These are phyloP conservation scores for Globodera rostochiensis DNA, from an alignment of 1,140 invertebrate species.

Conservation along the genomic window DNA sequence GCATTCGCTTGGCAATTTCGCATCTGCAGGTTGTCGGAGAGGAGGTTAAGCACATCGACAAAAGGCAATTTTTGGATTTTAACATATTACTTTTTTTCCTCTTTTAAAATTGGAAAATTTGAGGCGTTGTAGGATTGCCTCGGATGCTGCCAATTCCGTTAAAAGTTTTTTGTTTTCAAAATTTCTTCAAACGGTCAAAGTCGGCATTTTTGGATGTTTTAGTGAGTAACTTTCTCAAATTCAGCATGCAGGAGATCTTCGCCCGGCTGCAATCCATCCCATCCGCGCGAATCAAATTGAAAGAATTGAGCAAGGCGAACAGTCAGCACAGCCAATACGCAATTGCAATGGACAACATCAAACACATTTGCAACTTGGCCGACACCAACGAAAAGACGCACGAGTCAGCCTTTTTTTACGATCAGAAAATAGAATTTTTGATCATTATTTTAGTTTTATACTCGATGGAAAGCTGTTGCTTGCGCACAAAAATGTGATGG, in stretches of 20 bases:
- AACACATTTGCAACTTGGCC: slow-evolving; percentile 95
- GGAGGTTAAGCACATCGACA: slow-evolving; percentile 78
- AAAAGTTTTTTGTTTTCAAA: too few relatives aligned
- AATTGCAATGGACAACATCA: slow-evolving; percentile 94
- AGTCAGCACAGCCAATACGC: slow-evolving; percentile 86
- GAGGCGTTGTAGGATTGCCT: too few relatives aligned
- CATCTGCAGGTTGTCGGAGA: slow-evolving; percentile 81
- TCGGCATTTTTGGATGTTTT: too few relatives aligned
- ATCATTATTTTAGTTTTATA: slow-evolving; percentile 72
- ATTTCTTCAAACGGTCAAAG: too few relatives aligned
- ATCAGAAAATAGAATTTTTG: neutral
- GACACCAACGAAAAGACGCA: slow-evolving; percentile 92
- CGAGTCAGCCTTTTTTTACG: slow-evolving; percentile 66
- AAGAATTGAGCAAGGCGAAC: slow-evolving; percentile 86
- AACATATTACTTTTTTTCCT: slow-evolving; percentile 21
- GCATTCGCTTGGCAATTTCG: slow-evolving; percentile 87
- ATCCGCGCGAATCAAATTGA: slow-evolving; percentile 77
- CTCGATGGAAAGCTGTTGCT: slow-evolving; percentile 90
- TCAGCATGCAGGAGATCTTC: slow-evolving; percentile 72
- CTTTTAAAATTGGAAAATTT: too few relatives aligned
- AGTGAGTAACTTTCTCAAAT: neutral
- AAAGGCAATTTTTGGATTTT: slow-evolving; percentile 69
- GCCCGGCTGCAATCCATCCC: slow-evolving; percentile 74
- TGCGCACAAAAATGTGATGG: slow-evolving; percentile 86
- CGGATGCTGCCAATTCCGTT: too few relatives aligned